Percentiles rank a stretch among this genome's conserved stretches.
phyloP scores from a whole-genome alignment of 1,140 invertebrate species.

The Philopotamus ludificatus region DNA sequence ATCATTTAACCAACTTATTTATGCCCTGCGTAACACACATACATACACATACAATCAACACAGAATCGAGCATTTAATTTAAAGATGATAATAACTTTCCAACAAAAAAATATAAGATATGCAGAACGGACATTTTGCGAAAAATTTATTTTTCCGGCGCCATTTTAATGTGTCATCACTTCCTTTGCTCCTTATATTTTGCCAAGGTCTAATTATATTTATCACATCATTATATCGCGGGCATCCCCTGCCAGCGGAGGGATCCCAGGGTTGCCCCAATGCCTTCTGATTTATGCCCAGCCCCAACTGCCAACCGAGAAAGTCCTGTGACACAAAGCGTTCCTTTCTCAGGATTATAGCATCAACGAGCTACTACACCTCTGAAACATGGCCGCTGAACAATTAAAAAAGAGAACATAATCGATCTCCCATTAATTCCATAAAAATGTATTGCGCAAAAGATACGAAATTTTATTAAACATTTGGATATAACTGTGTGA shows the following conservation, averaged over 20 bases:
- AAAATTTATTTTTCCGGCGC: background rate
- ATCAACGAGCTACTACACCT: too few species aligned
- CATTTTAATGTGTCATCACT: background rate
- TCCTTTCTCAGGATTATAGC: constrained; percentile 11
- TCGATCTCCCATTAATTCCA: too few species aligned
- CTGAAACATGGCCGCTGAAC: too few species aligned
- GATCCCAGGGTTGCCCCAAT: background rate
- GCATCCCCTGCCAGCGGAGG: background rate
- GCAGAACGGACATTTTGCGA: background rate
- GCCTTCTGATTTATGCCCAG: constrained; percentile 11
- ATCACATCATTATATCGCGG: constrained; percentile 6
- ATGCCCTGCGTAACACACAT: too few species aligned
- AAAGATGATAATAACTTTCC: too few species aligned
- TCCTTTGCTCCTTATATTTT: background rate
- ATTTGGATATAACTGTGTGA: background rate
- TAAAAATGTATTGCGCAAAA: too few species aligned
- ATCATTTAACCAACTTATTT: too few species aligned
- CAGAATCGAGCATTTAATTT: too few species aligned
- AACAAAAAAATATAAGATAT: too few species aligned
- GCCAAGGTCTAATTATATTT: constrained; percentile 2
- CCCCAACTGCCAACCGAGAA: background rate
- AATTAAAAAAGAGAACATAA: too few species aligned
- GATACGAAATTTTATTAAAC: too few species aligned
- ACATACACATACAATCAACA: too few species aligned
- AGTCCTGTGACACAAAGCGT: constrained; percentile 19